Evolutionary conservation across 2,797 vertebrate species (phyloP), one percentile per base, ranked within the genome.

Genomic region (Bradypodion pumilum): DNA sequence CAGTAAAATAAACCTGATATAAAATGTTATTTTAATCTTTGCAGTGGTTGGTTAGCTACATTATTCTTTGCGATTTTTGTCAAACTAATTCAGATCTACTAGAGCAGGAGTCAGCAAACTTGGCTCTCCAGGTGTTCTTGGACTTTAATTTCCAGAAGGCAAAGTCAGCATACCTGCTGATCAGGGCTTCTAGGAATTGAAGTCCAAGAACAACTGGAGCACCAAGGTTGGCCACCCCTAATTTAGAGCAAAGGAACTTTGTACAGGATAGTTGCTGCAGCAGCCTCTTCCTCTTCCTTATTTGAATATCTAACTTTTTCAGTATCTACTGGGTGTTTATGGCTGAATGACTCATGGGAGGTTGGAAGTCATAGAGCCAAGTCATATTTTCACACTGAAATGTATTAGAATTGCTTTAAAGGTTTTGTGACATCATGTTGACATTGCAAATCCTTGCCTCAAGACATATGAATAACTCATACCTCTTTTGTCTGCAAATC

Each of bases 261-360:
- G n/a, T n/a, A n/a, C n/a, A n/a, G n/a, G n/a, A n/a, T n/a, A n/a
- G n/a, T n/a, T n/a, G n/a, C n/a, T n/a, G n/a, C n/a, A n/a, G n/a
- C n/a, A n/a, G n/a, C n/a, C n/a, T n/a, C n/a, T n/a, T n/a, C n/a
- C n/a, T n/a, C n/a, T n/a, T n/a, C n/a, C 74, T 35, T 72, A 65
- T 78, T 86, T 63, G 56, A 78, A 73, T 29, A 66, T 13, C 35
- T 65, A 23, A 46, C 19, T 63, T 37, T 29, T 82, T 78, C 29
- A 66, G 49, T 13, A 25, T 72, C 23, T 73, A 21, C 21, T 65
- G 37, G 70, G 60, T 23, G 19, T 44, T 6, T 1, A 40, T 81
- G 46, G 5, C 25, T 73, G 80, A 56, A 66, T 78, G 80, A 73
- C n/a, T 82, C 68, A 81, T 42, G 49, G 70, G 40, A 42, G 44